phyloP scores from a whole-genome alignment of 2,888 invertebrate species.

The Pteria penguin region DNA sequence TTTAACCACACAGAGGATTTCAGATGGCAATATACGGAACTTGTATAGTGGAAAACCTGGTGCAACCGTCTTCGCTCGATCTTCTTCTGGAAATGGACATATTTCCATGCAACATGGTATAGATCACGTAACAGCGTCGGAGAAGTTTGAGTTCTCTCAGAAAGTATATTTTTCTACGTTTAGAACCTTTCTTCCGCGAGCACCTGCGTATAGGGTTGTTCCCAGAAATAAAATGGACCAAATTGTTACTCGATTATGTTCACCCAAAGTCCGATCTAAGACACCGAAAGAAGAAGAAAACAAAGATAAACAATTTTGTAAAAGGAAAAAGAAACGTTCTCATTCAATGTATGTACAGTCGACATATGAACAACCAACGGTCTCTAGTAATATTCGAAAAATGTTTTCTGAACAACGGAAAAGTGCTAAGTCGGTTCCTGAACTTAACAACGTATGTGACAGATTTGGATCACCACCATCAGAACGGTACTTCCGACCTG shows the following conservation, averaged over 20 bases:
- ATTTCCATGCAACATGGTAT: not conserved
- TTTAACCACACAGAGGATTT: slow-evolving; percentile 10
- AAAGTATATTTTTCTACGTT: slow-evolving; percentile 1
- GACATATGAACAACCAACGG: slow-evolving; percentile 6
- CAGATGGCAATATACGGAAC: slow-evolving; percentile 6
- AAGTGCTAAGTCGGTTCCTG: not conserved
- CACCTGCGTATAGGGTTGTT: slow-evolving; percentile 14
- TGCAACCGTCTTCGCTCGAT: not conserved
- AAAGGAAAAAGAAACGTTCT: not conserved
- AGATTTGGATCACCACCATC: slow-evolving; percentile 7
- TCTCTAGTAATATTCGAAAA: slow-evolving; percentile 10
- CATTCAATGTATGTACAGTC: not conserved
- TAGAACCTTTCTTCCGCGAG: not conserved
- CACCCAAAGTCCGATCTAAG: not conserved
- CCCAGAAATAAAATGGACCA: not conserved
- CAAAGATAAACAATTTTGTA: not conserved
- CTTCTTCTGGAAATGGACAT: not conserved
- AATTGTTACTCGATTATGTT: slow-evolving; percentile 5
- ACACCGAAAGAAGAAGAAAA: not conserved
- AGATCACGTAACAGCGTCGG: not conserved
- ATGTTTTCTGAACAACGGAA: not conserved
- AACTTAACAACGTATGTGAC: slow-evolving; percentile 6
- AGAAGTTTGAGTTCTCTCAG: not conserved
- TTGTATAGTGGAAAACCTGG: slow-evolving; percentile 6
- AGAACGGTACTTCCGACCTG: not conserved